Evolutionary conservation across 2,797 vertebrate genomes (phyloP).

Genomic region (Poliocrania exsul): DNA sequence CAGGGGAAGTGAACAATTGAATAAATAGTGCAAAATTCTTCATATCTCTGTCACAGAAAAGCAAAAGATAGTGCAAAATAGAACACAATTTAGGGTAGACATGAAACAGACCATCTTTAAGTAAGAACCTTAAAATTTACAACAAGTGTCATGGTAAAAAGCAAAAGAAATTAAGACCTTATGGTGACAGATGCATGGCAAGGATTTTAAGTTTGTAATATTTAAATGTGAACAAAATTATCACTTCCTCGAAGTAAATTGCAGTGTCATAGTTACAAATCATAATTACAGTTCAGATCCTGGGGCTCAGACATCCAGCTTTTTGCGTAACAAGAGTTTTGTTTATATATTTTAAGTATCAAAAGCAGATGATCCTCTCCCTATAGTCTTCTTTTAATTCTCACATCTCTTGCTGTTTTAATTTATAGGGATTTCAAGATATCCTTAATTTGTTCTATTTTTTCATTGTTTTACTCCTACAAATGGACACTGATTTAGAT

Average conservation of each 20-base stretch:
- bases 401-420: neutral
- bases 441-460: neutral
- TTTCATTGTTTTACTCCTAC: constrained; percentile 2
- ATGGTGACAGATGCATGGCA: neutral
- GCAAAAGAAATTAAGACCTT: neutral
- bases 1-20: neutral
- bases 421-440: neutral
- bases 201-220: neutral
- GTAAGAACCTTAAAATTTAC: neutral
- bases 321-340: neutral
- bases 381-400: neutral
- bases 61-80: neutral
- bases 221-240: neutral
- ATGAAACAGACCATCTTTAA: neutral
- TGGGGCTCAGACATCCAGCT: neutral
- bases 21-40: neutral
- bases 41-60: neutral
- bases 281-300: neutral
- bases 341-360: neutral
- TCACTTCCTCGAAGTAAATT: neutral
- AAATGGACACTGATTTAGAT: neutral
- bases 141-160: neutral
- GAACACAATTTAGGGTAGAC: neutral
- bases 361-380: neutral
- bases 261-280: neutral